Evolutionary conservation across 1,140 invertebrate species (phyloP), one percentile per base, ranked within the genome.

Genomic region (Pseudomyrmex cubaensis): DNA sequence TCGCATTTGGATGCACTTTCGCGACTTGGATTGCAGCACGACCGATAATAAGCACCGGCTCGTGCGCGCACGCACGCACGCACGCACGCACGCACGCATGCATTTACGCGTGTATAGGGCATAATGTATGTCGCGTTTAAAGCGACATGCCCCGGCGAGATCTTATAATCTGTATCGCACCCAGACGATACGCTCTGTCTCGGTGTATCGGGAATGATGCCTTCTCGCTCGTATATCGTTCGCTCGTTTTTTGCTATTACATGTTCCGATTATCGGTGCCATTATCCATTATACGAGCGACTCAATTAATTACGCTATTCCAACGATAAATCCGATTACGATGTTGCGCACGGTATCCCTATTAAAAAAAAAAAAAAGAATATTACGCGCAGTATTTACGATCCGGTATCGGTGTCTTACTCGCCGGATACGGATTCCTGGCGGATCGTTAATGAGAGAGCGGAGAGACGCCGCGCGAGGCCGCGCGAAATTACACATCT

Each of bases 1-100:
- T 85, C 69, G 70, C 46, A 59, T 78, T 70, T 57, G 50, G 64
- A 83, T 57, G 77, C 84, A 87, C 80, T 67, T 73, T 87, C 56
- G 85, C 78, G 61, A 86, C 61, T 35, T 7, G 35, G 59, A 56
- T 76, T 76, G 64, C 75, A 63, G 17, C 57, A 44, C 44, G 73
- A 75, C 57, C 44, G 73, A 75, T 75, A 75, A 75, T 63, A 20
- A 75, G 22, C 57, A 2, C 13, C 46, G 73, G 57, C 73, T 63
- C 73, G 72, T 66, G 74, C 62, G 73, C 22, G n/a, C 77, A 12
- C 48, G 83, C 54, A 56, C 57, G 15, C n/a, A 13, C 15, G 50
- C 25, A 25, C 25, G 35, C 20, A 54, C 25, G 22, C 75, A 46
- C 75, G 5, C 25, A 35, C 25, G 35, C 5, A 44, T n/a, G 4